Percentiles rank a stretch among this genome's conserved stretches.
phyloP scores from a whole-genome alignment of 2,113 vertebrate genomes.

The Stomatorhinus ivindoensis region DNA sequence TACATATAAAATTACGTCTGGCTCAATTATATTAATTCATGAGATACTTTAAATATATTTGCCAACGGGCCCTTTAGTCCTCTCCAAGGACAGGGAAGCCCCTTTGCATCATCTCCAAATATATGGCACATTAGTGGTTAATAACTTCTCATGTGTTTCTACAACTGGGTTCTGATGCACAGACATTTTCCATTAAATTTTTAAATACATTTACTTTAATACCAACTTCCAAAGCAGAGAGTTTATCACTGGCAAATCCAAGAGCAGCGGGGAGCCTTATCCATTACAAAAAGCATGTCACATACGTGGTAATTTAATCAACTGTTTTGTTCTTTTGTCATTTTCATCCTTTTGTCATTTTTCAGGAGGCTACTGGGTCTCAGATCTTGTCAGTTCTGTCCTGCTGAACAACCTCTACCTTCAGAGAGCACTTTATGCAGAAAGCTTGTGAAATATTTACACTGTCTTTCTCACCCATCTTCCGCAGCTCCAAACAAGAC shows the following conservation, averaged over 20 bases:
- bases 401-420: background rate
- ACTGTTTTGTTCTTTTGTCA: background rate
- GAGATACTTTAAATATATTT: conserved; percentile 7
- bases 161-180: background rate
- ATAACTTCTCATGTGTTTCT: background rate
- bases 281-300: background rate
- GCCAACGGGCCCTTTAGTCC: background rate
- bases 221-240: background rate
- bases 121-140: background rate
- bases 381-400: background rate
- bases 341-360: background rate
- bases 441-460: background rate
- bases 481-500: background rate
- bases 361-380: background rate
- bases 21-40: conserved; percentile 15
- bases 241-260: background rate
- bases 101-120: background rate
- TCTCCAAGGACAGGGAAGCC: background rate
- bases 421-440: background rate
- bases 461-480: background rate
- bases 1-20: conserved; percentile 6
- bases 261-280: background rate
- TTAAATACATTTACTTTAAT: background rate
- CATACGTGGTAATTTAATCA: background rate
- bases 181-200: background rate